Conservation (phyloP, 2,113 vertebrate species). For the Nibea albiflora region DNA sequence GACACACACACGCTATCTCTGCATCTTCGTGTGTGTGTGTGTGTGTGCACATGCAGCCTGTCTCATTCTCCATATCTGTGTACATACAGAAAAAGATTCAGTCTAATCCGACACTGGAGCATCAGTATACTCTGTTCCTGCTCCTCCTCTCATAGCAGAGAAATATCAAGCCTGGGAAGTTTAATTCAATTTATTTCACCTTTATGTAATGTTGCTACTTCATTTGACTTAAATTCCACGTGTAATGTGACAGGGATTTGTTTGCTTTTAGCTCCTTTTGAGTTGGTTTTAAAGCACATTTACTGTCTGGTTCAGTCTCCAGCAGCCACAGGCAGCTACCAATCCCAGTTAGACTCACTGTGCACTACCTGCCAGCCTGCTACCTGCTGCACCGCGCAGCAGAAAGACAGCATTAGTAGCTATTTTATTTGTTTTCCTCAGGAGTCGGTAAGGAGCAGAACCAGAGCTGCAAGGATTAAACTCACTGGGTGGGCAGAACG, state of each 20-base stretch:
- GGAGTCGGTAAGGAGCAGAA: no score
- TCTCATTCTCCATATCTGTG: constrained; percentile 38
- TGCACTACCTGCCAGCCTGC: not conserved
- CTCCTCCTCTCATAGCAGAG: constrained; percentile 19
- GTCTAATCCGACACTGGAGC: constrained; percentile 13
- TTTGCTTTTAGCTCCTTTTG: no score
- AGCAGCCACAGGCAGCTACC: no score
- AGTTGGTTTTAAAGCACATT: no score
- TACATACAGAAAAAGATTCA: constrained; percentile 6
- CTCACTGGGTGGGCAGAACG: not conserved
- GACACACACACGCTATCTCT: constrained; percentile 17
- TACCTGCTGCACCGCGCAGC: not conserved
- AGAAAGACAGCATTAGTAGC: not conserved
- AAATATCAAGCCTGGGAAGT: not conserved
- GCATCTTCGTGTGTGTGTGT: constrained; percentile 23
- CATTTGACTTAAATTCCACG: no score
- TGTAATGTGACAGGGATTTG: no score
- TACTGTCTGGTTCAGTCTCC: no score
- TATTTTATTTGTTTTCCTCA: no score
- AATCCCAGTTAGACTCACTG: not conserved
- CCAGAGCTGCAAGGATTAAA: no score
- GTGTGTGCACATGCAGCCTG: not conserved
- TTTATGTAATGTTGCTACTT: not conserved
- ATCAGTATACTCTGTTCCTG: not conserved
- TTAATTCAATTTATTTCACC: not conserved